A percentile compares a stretch with the other conserved stretches of the same genome.
phyloP scores from a whole-genome alignment of 2,113 vertebrate genomes.

The Vidua macroura region DNA sequence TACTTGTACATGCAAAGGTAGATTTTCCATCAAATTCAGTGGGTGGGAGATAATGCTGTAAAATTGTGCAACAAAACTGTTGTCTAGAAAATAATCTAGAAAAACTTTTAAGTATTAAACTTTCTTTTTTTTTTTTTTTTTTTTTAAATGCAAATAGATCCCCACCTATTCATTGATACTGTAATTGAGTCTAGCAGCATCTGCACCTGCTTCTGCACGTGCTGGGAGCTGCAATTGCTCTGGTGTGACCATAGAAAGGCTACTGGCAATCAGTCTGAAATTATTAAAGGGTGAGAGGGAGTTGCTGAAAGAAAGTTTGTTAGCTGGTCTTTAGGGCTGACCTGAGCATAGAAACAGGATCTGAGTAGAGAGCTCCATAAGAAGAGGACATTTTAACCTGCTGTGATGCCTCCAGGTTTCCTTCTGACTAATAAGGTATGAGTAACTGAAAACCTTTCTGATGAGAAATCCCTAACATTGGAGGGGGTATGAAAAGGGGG shows the following conservation, averaged over 20 bases:
- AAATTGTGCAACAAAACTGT: not conserved
- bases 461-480: fast-evolving
- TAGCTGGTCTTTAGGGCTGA: not conserved
- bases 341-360: fast-evolving
- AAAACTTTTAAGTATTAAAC: not conserved
- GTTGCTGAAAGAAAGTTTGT: not conserved
- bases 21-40: not conserved
- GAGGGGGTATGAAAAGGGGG: not conserved
- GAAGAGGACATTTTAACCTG: fast-evolving
- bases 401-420: not conserved
- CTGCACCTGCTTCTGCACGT: not conserved
- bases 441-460: not conserved
- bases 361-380: not conserved
- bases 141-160: not conserved
- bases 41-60: not conserved
- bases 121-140: not conserved
- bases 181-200: not conserved
- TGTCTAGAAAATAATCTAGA: not conserved
- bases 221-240: not conserved
- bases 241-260: not conserved
- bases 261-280: not conserved
- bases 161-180: not conserved
- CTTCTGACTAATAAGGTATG: not conserved
- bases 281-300: not conserved
- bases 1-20: not conserved